Conservation (phyloP, 2,797 vertebrate species). For the Phrynocephalus vlangalii region DNA sequence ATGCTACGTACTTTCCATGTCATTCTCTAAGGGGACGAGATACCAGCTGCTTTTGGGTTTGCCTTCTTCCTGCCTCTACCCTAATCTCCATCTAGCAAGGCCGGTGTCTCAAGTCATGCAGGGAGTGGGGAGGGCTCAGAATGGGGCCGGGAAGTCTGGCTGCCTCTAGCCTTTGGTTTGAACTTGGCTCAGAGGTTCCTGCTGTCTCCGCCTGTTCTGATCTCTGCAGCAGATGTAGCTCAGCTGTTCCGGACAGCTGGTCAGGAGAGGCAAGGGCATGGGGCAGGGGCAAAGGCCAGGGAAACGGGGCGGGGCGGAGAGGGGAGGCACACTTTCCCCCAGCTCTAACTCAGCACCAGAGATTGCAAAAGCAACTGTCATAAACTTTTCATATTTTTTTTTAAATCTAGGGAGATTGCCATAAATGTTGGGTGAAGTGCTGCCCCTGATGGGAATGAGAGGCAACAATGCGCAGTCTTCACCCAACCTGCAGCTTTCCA, state of each 20-base stretch:
- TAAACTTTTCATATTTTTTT: not conserved
- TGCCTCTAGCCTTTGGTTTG: not conserved
- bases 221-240: slow-evolving; percentile 4
- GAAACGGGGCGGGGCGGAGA: not conserved
- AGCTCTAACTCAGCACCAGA: slow-evolving; percentile 9
- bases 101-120: not conserved
- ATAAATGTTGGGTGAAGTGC: not conserved
- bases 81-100: not conserved
- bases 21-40: no score
- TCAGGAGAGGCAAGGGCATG: not conserved
- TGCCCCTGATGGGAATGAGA: not conserved
- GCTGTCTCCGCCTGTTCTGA: not conserved
- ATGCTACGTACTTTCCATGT: not conserved
- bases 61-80: no score
- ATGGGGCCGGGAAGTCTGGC: not conserved
- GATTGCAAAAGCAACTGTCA: not conserved
- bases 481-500: not conserved
- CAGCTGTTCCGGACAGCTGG: slow-evolving; percentile 31
- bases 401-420: not conserved
- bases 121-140: not conserved
- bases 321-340: not conserved
- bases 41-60: not conserved
- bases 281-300: not conserved
- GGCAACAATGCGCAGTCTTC: not conserved
- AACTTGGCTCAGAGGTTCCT: not conserved